Evolutionary conservation across 2,888 invertebrate species (phyloP), one percentile per base, ranked within the genome.

Genomic region (Oxytorus armatus): DNA sequence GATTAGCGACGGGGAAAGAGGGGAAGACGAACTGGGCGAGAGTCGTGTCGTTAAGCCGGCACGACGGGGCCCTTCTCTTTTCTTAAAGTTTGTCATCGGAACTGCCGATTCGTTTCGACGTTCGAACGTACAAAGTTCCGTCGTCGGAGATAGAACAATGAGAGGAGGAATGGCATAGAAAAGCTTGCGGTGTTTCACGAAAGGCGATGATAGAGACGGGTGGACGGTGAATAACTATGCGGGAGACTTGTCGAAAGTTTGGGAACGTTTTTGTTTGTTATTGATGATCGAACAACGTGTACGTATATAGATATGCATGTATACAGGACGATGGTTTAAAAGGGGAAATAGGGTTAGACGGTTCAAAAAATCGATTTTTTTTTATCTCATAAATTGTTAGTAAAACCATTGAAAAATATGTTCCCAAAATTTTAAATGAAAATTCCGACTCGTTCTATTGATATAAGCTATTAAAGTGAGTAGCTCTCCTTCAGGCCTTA

Each of bases 21-120:
- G 33, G 11, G 44, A 55, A 51, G 39, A 44, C 16, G 29, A 11
- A 33, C 10, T 16, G 29, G 16, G 18, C 47, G 53, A 49, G 74
- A 75, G 59, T 39, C 70, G 21, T 18, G 65, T 70, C 57, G 65
- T 70, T 79, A 59, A 79, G 44, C 42, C 55, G 55, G 57, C 29
- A 36, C 66, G 70, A 65, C 65, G 70, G 16, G 53, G 29, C n/a
- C n/a, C n/a, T n/a, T 25, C 16, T 49, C 49, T 49, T 65, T 65
- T 66, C 70, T 44, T 39, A 66, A 79, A 79, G 70, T 79, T 79
- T 79, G 75, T 70, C 65, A 65, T 57, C 53, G 70, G 70, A 59
- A 79, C 29, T 53, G 21, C 49, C 75, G 79, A 75, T 75, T 79
- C 70, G 70, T 79, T 70, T 59, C 59, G 75, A 75, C 65, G 69